Percentiles rank a stretch among this genome's conserved stretches.
phyloP scores from a whole-genome alignment of 2,888 invertebrate genomes.

The Rhorus exstirpatorius region DNA sequence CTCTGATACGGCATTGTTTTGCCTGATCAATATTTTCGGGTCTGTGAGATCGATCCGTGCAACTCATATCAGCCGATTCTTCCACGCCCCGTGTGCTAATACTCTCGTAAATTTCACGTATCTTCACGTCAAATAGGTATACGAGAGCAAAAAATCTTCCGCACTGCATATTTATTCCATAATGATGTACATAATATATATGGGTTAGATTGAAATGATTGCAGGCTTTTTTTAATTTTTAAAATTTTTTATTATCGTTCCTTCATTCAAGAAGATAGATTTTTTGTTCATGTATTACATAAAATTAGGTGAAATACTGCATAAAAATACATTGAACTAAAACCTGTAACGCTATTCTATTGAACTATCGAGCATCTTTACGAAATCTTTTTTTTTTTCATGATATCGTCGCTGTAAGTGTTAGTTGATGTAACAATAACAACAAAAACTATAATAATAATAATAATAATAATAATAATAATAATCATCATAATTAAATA shows the following conservation, averaged over 20 bases:
- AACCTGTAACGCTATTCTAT: conserved; percentile 66
- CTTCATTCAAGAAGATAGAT: conserved; percentile 75
- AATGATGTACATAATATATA: no score
- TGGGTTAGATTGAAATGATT: background rate
- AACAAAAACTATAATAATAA: conserved; percentile 34
- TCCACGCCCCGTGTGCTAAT: no score
- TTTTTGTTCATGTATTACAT: conserved; percentile 77
- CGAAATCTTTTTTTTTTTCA: conserved; percentile 46
- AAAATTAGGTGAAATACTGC: conserved; percentile 81
- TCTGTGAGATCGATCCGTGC: no score
- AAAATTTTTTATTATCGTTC: conserved; percentile 19
- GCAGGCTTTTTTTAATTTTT: background rate
- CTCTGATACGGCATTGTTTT: no score
- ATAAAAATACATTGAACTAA: conserved; percentile 81
- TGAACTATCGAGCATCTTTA: conserved; percentile 55
- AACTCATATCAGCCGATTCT: no score
- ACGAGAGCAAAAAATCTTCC: no score
- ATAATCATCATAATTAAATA: conserved; percentile 53
- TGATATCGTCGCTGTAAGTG: conserved; percentile 58
- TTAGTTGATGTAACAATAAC: conserved; percentile 50
- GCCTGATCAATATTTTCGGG: no score
- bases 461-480: conserved; percentile 51
- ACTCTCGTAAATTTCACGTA: no score
- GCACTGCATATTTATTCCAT: no score
- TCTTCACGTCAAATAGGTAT: no score